A percentile compares a stretch with the other conserved stretches of the same genome.
phyloP scores from a whole-genome alignment of 1,140 invertebrate genomes.

The Musca domestica region DNA sequence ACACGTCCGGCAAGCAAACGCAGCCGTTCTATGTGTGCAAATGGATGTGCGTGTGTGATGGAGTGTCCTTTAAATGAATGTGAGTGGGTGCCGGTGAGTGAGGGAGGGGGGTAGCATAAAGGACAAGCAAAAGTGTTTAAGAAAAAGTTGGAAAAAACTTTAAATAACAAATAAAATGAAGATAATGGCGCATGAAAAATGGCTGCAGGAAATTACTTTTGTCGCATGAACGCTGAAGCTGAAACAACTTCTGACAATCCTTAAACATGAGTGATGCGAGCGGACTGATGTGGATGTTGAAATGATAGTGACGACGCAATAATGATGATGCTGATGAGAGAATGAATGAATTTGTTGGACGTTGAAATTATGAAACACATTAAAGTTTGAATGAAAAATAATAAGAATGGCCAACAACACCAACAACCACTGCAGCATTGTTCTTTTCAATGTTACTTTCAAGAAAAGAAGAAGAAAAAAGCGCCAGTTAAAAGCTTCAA shows the following conservation, averaged over 20 bases:
- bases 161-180: constrained; percentile 24
- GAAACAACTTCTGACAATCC: not conserved
- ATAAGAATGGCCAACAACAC: not conserved
- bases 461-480: not conserved
- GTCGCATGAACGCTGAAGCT: constrained; percentile 22
- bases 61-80: too few species aligned
- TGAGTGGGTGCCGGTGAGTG: too few species aligned
- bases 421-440: not conserved
- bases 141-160: too few species aligned
- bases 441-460: not conserved
- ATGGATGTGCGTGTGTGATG: too few species aligned
- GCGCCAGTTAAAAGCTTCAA: constrained; percentile 1
- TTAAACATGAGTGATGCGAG: not conserved
- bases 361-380: constrained; percentile 8
- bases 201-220: constrained; percentile 32
- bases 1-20: too few species aligned
- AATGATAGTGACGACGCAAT: too few species aligned
- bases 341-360: not conserved
- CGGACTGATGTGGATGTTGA: too few species aligned
- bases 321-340: not conserved
- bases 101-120: too few species aligned
- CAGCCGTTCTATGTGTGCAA: too few species aligned
- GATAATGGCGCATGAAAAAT: constrained; percentile 29
- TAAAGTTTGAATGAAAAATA: too few species aligned
- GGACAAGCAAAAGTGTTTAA: too few species aligned